Evolutionary conservation across 2,888 invertebrate species (phyloP), one percentile per base, ranked within the genome.

Genomic region (Strigamia crassipes): DNA sequence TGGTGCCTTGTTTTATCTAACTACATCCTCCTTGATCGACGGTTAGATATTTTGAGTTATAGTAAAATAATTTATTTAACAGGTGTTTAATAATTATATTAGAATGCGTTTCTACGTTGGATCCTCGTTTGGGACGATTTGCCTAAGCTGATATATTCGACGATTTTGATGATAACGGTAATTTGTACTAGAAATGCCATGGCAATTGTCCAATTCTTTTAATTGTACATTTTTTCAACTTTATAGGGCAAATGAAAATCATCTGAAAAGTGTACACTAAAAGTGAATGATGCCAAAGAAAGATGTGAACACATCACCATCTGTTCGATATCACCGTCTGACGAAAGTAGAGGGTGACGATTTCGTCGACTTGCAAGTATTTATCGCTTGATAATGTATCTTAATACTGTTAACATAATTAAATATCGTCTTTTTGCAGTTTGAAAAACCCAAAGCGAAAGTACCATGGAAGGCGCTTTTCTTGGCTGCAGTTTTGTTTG

Each of bases 401-500:
- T 51, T 9, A n/a, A 12, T 18, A 27, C 31, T 18, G 4, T 15
- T 34, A 6, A 73, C 13, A 73, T 4, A 73, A 21, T 13, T 21
- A 34, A 34, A n/a, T n/a, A 15, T 77, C 23, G 2, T 78, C n/a
- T 78, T 21, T 78, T 78, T 12, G 10, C 82, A 90, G 89, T 90
- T 89, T 86, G 86, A 88, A 84, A 86, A 86, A 81, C 88, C 88
- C 82, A 86, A 87, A 91, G 90, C 91, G 51, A 92, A 92, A 87
- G 91, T 96, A 85, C 96, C 96, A 78, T 95, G 94, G 92, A 94
- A 93, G 88, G 94, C 95, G 0, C 93, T 96, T 80, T 87, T 90
- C 9, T 89, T 96, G 84, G 96, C 96, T 0, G 89, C 92, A 15
- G 90, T 93, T 83, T 89, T 96, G 66, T 93, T 95, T 86, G 87